Percentiles rank a stretch among this genome's conserved stretches.
Evolutionary conservation across 64 coral and sea anemone genomes (phyloP).

Genomic region (Acropora yongei): DNA sequence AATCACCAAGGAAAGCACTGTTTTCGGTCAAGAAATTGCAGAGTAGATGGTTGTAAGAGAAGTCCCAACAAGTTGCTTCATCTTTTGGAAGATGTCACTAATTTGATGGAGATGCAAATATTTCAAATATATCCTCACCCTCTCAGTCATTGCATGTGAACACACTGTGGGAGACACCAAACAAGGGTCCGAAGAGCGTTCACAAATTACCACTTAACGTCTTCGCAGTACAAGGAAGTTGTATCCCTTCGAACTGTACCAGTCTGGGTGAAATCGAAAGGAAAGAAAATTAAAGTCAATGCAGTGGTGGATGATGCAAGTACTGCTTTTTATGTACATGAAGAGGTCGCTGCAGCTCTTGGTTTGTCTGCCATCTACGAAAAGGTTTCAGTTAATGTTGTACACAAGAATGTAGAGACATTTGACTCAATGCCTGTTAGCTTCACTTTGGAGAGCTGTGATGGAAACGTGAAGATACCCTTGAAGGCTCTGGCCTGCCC

Average conservation of each 20-base stretch:
- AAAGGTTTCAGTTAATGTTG: constrained; percentile 46
- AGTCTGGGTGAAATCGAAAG: background rate
- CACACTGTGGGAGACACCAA: background rate
- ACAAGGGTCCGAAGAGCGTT: too few relatives aligned
- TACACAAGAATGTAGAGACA: constrained; percentile 51
- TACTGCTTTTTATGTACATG: background rate
- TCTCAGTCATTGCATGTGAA: background rate
- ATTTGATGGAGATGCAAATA: background rate
- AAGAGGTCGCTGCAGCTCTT: too few relatives aligned
- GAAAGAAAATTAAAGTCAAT: constrained; percentile 13
- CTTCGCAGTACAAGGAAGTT: too few relatives aligned
- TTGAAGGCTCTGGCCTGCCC: constrained; percentile 64
- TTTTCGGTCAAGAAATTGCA: background rate
- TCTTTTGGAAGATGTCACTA: background rate
- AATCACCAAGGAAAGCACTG: constrained; percentile 16
- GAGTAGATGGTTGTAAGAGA: constrained; percentile 34
- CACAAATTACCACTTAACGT: too few relatives aligned
- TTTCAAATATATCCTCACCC: background rate
- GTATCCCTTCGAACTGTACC: background rate
- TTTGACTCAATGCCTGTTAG: constrained; percentile 67
- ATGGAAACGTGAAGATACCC: constrained; percentile 30
- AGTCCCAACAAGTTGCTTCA: constrained; percentile 23
- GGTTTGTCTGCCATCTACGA: constrained; percentile 8
- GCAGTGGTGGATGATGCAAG: constrained; percentile 40
- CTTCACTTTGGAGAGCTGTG: background rate